phyloP scores from a whole-genome alignment of 2,888 invertebrate genomes.

The Cryptus armator region DNA sequence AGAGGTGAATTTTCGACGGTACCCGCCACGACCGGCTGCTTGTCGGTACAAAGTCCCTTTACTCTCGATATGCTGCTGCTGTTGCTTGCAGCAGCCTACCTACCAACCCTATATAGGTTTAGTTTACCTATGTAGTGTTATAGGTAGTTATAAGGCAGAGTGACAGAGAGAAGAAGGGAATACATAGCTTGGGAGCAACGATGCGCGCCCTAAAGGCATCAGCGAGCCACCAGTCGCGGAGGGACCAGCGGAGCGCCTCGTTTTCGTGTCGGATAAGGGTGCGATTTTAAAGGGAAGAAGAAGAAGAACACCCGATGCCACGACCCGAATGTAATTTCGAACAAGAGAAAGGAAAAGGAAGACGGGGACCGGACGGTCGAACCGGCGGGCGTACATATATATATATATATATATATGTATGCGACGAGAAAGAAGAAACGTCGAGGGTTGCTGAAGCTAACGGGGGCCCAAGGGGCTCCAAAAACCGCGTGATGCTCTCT shows the following conservation, averaged over 20 bases:
- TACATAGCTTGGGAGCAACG: conserved; percentile 34
- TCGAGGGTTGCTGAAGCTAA: conserved; percentile 53
- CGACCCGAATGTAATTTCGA: conserved; percentile 30
- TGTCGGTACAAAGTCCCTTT: conserved; percentile 70
- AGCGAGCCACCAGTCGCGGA: conserved; percentile 29
- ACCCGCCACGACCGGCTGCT: conserved; percentile 76
- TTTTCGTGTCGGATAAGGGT: conserved; percentile 62
- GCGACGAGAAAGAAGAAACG: conserved; percentile 46
- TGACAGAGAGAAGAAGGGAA: not conserved
- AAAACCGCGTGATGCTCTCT: not conserved
- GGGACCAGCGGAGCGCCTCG: conserved; percentile 34
- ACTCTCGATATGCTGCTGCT: conserved; percentile 49
- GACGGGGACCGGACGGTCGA: conserved; percentile 58
- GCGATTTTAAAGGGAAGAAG: conserved; percentile 76
- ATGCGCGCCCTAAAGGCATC: conserved; percentile 47
- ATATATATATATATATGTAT: not conserved
- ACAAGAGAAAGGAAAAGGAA: conserved; percentile 67
- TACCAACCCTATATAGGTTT: conserved; percentile 12
- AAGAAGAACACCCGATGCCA: conserved; percentile 43
- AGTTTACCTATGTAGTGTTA: conserved; percentile 11
- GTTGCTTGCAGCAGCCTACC: conserved; percentile 14
- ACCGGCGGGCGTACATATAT: conserved; percentile 39
- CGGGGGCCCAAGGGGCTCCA: conserved; percentile 6
- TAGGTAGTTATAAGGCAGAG: not conserved
- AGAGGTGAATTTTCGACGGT: conserved; percentile 78